Evolutionary conservation across 2,797 vertebrate species (phyloP).

Genomic region (Pelodytes ibericus): DNA sequence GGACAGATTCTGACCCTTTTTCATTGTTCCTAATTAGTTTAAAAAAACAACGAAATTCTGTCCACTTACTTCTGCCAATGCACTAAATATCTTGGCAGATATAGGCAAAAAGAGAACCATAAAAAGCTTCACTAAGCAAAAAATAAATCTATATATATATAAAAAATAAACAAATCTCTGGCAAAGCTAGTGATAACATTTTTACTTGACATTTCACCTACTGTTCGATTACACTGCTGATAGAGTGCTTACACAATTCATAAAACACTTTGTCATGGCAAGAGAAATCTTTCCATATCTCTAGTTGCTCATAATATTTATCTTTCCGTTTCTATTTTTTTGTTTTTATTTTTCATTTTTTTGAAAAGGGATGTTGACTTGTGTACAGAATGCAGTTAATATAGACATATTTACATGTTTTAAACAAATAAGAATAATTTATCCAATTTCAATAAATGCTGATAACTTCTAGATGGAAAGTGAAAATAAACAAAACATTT

Average conservation of each 20-base stretch:
- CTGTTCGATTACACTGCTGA: slow-evolving; percentile 40
- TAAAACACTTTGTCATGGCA: slow-evolving; percentile 13
- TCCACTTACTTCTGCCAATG: slow-evolving; percentile 42
- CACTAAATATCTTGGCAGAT: slow-evolving; percentile 42
- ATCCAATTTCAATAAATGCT: no score
- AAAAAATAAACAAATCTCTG: slow-evolving; percentile 8
- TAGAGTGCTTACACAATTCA: slow-evolving; percentile 39
- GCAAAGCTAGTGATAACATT: slow-evolving; percentile 22
- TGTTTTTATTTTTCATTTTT: background rate
- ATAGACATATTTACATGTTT: no score
- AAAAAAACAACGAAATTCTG: slow-evolving; percentile 43
- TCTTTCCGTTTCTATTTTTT: slow-evolving; percentile 1
- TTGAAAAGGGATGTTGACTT: no score
- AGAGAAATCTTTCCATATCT: slow-evolving; percentile 41
- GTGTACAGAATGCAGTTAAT: no score
- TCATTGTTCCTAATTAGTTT: slow-evolving; percentile 23
- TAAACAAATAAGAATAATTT: no score
- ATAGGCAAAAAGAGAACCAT: slow-evolving; percentile 23
- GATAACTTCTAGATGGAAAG: no score
- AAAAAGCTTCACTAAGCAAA: no score
- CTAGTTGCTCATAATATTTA: slow-evolving; percentile 19
- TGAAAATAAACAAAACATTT: no score
- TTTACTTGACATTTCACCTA: slow-evolving; percentile 33
- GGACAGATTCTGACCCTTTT: slow-evolving; percentile 32
- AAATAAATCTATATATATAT: no score